These are phyloP conservation scores for Stictocephala bisonia DNA, from an alignment of 2,888 invertebrate genomes.

Conservation along the genomic window DNA sequence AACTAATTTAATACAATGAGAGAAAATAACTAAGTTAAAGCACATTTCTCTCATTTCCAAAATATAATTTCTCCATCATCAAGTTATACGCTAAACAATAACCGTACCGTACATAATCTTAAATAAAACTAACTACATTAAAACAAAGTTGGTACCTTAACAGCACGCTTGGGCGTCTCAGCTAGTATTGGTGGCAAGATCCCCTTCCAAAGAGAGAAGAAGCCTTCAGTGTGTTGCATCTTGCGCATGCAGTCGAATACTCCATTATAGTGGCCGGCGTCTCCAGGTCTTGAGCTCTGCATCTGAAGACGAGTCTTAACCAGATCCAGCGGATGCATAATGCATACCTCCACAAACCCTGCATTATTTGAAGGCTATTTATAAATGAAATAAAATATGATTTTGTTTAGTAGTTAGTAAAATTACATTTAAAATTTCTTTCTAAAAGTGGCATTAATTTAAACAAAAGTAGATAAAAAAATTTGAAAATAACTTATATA, in stretches of 20 bases:
- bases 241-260: slow-evolving; percentile 88
- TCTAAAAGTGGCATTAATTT: too few species aligned
- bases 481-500: too few species aligned
- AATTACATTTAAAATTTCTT: too few species aligned
- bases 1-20: too few species aligned
- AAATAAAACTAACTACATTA: not conserved
- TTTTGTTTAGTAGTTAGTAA: too few species aligned
- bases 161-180: slow-evolving; percentile 94
- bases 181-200: slow-evolving; percentile 92
- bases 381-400: too few species aligned
- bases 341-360: slow-evolving; percentile 92
- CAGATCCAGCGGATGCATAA: slow-evolving; percentile 96
- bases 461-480: too few species aligned
- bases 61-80: not conserved
- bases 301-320: slow-evolving; percentile 92
- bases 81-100: not conserved
- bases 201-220: slow-evolving; percentile 91
- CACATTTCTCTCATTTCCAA: not conserved
- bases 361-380: too few species aligned
- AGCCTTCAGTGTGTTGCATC: slow-evolving; percentile 88
- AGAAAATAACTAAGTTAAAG: slow-evolving; percentile 35
- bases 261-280: slow-evolving; percentile 72
- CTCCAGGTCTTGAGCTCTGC: slow-evolving; percentile 66
- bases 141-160: slow-evolving; percentile 71
- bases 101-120: too few species aligned